phyloP scores from a whole-genome alignment of 2,888 invertebrate genomes.

The Coenonympha arcania region DNA sequence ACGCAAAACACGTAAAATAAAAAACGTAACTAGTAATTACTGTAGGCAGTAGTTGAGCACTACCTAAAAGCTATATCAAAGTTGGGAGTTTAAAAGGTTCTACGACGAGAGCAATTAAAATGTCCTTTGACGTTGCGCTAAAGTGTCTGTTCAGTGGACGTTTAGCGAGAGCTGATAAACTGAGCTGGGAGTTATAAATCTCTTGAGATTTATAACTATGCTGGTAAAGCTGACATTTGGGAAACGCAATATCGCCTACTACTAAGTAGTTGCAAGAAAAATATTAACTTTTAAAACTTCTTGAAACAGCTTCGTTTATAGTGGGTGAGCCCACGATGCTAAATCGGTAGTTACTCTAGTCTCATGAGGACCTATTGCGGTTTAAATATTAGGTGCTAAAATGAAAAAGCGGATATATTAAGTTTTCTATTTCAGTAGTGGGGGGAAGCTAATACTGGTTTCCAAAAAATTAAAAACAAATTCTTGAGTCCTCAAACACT shows the following conservation, averaged over 20 bases:
- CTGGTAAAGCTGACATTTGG: slow-evolving; percentile 53
- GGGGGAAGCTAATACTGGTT: no score
- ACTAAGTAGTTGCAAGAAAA: slow-evolving; percentile 16
- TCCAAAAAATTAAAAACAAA: no score
- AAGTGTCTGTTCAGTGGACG: slow-evolving; percentile 50
- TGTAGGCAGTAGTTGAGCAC: neutral
- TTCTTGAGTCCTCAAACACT: no score
- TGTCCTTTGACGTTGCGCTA: slow-evolving; percentile 50
- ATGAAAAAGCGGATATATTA: no score
- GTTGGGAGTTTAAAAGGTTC: slow-evolving; percentile 37
- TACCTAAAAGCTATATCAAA: slow-evolving; percentile 14
- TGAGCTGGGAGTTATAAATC: slow-evolving; percentile 44
- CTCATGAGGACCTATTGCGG: no score
- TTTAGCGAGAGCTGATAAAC: slow-evolving; percentile 52
- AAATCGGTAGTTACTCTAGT: no score
- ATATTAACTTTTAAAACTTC: slow-evolving; percentile 35
- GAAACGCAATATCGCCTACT: slow-evolving; percentile 56
- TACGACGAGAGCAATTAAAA: slow-evolving; percentile 56
- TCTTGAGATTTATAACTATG: slow-evolving; percentile 67
- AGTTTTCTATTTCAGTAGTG: no score
- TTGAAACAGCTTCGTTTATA: slow-evolving; percentile 36
- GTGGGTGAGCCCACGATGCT: no score
- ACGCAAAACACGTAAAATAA: no score
- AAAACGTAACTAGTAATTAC: neutral
- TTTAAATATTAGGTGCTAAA: no score